Evolutionary conservation across 2,888 invertebrate species (phyloP).

Genomic region (Nomada hirtipes): DNA sequence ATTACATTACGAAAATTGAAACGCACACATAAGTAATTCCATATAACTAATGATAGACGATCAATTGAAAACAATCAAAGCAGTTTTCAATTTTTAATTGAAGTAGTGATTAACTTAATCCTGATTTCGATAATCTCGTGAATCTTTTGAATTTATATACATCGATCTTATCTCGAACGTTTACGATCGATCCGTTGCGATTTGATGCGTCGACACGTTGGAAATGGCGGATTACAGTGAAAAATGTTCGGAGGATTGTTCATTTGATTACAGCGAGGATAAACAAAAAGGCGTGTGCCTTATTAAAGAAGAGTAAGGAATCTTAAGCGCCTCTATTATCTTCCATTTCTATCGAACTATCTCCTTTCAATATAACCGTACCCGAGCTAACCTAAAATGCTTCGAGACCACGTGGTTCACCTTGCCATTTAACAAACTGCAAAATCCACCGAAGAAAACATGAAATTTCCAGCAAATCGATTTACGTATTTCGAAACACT

Average conservation of each 20-base stretch:
- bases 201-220: conserved; percentile 15
- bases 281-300: conserved; percentile 83
- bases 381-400: not conserved
- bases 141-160: too few relatives aligned
- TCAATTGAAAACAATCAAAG: too few relatives aligned
- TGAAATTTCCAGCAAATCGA: too few relatives aligned
- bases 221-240: conserved; percentile 73
- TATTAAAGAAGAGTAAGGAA: conserved; percentile 85
- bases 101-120: too few relatives aligned
- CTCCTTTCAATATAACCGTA: not conserved
- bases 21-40: too few relatives aligned
- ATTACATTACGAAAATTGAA: too few relatives aligned
- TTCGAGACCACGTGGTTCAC: not conserved
- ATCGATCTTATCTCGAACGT: not conserved
- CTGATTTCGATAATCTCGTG: too few relatives aligned
- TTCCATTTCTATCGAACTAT: not conserved
- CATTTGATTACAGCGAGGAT: conserved; percentile 75
- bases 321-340: not conserved
- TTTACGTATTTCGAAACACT: too few relatives aligned
- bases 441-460: too few relatives aligned
- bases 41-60: too few relatives aligned
- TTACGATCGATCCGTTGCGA: conserved; percentile 5
- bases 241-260: conserved; percentile 67
- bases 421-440: too few relatives aligned
- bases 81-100: too few relatives aligned